Conservation (phyloP, 2,888 invertebrate species). For the Apodemia mormo region DNA sequence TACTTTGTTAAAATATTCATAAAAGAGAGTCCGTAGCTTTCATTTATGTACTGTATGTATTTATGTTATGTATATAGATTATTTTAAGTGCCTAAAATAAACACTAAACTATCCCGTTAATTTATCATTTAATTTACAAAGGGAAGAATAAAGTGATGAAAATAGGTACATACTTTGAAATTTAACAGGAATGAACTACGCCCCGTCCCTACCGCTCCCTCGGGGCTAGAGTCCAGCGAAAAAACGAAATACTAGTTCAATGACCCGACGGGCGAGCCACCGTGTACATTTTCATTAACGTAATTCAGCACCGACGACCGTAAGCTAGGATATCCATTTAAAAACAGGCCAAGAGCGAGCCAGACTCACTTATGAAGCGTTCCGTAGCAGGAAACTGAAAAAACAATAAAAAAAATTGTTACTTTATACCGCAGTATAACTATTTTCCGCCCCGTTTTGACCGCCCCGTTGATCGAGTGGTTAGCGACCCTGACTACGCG, state of each 20-base stretch:
- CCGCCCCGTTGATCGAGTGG: too few relatives aligned
- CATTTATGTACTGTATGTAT: too few relatives aligned
- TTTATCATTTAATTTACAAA: not conserved
- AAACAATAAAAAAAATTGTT: too few relatives aligned
- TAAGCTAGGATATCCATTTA: not conserved
- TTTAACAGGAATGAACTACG: not conserved
- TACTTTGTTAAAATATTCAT: too few relatives aligned
- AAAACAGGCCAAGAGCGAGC: too few relatives aligned
- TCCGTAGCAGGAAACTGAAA: too few relatives aligned
- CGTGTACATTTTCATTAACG: slow-evolving; percentile 5
- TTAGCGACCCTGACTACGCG: too few relatives aligned
- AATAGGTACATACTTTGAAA: not conserved
- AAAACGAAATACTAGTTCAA: slow-evolving; percentile 11
- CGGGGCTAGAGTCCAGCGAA: not conserved
- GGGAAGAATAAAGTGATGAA: not conserved
- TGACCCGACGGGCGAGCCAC: not conserved
- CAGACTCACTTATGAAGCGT: too few relatives aligned
- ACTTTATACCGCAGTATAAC: too few relatives aligned
- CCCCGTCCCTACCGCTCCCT: slow-evolving; percentile 2
- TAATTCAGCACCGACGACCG: not conserved
- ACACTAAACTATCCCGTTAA: not conserved
- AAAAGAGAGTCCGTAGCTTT: too few relatives aligned
- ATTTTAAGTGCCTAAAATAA: not conserved
- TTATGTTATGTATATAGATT: too few relatives aligned
- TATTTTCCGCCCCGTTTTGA: too few relatives aligned